A percentile compares a stretch with the other conserved stretches of the same genome.
Evolutionary conservation across 2,888 invertebrate species (phyloP).

Genomic region (Melanotus villosus): DNA sequence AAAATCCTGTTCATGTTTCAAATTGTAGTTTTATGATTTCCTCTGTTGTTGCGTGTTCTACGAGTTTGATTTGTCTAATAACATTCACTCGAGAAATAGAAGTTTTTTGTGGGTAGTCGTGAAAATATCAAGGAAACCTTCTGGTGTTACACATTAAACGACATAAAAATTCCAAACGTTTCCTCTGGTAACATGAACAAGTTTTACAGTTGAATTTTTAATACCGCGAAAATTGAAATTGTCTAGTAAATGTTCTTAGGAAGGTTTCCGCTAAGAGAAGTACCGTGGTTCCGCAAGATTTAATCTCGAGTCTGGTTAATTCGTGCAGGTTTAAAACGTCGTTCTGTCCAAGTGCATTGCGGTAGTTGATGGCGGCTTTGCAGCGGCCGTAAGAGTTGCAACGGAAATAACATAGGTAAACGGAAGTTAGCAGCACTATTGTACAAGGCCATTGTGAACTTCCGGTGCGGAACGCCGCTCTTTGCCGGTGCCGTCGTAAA

Average conservation of each 20-base stretch:
- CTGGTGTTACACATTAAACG: no score
- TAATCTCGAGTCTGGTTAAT: background rate
- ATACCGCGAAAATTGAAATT: background rate
- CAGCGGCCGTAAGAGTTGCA: conserved; percentile 31
- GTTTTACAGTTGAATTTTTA: no score
- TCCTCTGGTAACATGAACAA: no score
- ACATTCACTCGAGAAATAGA: no score
- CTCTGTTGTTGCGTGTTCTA: no score
- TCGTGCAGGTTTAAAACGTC: conserved; percentile 1
- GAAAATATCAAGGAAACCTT: no score
- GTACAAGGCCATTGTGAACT: conserved; percentile 50
- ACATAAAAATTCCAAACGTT: no score
- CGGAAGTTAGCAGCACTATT: conserved; percentile 51
- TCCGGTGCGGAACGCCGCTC: conserved; percentile 53
- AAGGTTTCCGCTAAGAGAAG: background rate
- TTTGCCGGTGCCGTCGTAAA: conserved; percentile 48
- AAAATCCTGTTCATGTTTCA: no score
- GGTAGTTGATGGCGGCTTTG: conserved; percentile 21
- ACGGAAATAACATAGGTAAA: conserved; percentile 52
- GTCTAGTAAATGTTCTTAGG: background rate
- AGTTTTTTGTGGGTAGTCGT: no score
- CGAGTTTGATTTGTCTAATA: no score
- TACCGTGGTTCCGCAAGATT: background rate
- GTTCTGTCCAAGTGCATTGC: conserved; percentile 21
- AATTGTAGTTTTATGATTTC: no score